These are phyloP conservation scores for Rhynchotus rufescens DNA, from an alignment of 2,797 vertebrate species.

Conservation along the genomic window DNA sequence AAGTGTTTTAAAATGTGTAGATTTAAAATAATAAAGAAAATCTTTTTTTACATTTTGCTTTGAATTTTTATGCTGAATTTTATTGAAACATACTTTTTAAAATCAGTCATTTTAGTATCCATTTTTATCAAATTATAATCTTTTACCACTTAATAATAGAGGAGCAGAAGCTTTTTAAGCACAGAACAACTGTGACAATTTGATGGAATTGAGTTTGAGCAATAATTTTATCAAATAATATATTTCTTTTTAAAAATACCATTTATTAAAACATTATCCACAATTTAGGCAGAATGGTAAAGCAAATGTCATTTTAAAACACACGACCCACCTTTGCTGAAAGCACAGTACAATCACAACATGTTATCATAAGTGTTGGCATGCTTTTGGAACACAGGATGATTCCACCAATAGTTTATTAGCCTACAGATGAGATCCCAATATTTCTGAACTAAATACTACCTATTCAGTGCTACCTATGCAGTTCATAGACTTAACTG, in stretches of 20 bases:
- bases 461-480: not conserved
- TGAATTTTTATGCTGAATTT: constrained; percentile 76
- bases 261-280: constrained; percentile 77
- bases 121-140: constrained; percentile 82
- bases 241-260: constrained; percentile 76
- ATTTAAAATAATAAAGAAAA: constrained; percentile 68
- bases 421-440: not conserved
- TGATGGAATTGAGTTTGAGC: constrained; percentile 76
- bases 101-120: constrained; percentile 74
- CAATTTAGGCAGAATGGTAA: constrained; percentile 71
- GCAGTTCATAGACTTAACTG: not conserved
- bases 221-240: constrained; percentile 82
- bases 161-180: constrained; percentile 76
- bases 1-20: constrained; percentile 57
- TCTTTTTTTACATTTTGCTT: constrained; percentile 68
- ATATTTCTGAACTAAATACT: not conserved
- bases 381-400: constrained; percentile 56
- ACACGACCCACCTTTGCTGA: constrained; percentile 32
- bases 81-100: constrained; percentile 69
- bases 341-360: constrained; percentile 57
- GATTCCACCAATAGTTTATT: constrained; percentile 65
- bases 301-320: constrained; percentile 78
- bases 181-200: constrained; percentile 78
- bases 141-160: constrained; percentile 81
- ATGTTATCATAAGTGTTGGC: constrained; percentile 39